Evolutionary conservation across 1,140 invertebrate species (phyloP), one percentile per base, ranked within the genome.

Genomic region (Caerostris darwini): DNA sequence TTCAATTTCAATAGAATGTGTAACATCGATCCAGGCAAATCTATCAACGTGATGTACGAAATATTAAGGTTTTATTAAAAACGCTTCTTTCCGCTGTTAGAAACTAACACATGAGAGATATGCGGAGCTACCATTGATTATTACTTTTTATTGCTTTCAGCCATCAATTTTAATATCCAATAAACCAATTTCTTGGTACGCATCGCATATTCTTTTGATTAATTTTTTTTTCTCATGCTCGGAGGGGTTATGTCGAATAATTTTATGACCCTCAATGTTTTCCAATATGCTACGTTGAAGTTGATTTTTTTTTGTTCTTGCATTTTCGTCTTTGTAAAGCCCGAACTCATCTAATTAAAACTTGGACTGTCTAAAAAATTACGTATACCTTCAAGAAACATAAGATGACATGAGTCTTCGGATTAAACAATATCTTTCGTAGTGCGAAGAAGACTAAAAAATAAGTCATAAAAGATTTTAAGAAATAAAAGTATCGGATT

Each of bases 151-250:
- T 19, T 85, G 54, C n/a, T 85, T 57, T 85, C 54, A 85, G 54
- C 54, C 54, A 58, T 85, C 82, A 85, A 19, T 19, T 85, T 58
- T 85, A 58, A 58, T 56, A 85, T 85, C 82, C 82, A 85, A 85
- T 85, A 85, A 85, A 85, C 82, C 57, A 85, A 85, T 85, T 85
- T 85, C n/a, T n/a, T 56, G 3, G 54, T 85, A 85, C 54, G 82
- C 82, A 57, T 85, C 82, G 57, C 54, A 85, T 56, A 3, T 19
- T 85, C 57, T 57, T 19, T 58, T 85, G 82, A 85, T 85, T 85
- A 85, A 85, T 85, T 50, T 77, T 77, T 77, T 77, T 77, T 77
- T 77, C 34, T 77, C 71, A 77, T 77, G 71, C 71, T 77, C 34
- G 7, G 10, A 77, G 71, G 69, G 34, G 7, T 77, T 50, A 77